Conservation (phyloP, 1,140 invertebrate genomes). For the Drosophila parvula region DNA sequence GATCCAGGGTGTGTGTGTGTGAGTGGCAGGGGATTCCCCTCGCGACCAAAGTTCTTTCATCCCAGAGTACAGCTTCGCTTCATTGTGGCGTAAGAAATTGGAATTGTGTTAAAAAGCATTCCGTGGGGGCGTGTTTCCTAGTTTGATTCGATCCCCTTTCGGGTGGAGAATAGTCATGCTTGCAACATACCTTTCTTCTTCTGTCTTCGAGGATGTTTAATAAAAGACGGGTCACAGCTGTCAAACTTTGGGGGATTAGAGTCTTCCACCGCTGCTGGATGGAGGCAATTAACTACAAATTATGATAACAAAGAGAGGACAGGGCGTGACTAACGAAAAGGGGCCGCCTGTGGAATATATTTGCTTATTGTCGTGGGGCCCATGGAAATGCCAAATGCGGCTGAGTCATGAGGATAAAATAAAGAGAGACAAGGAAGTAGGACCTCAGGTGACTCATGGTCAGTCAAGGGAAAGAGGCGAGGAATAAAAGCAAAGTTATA, state of each 20-base stretch:
- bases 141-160: slow-evolving; percentile 46
- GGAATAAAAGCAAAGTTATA: neutral
- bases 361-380: slow-evolving; percentile 12
- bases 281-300: slow-evolving; percentile 69
- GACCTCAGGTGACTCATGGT: slow-evolving; percentile 40
- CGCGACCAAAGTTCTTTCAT: slow-evolving; percentile 31
- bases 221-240: slow-evolving; percentile 57
- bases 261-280: neutral
- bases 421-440: slow-evolving; percentile 19
- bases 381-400: slow-evolving; percentile 35
- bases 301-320: slow-evolving; percentile 50
- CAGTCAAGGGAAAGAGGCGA: neutral
- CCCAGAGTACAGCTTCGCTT: slow-evolving; percentile 52
- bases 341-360: slow-evolving; percentile 24
- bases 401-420: slow-evolving; percentile 35
- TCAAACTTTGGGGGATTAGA: slow-evolving; percentile 40
- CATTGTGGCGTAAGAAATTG: slow-evolving; percentile 48
- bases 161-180: slow-evolving; percentile 2
- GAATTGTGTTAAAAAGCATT: slow-evolving; percentile 71
- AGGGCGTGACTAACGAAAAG: slow-evolving; percentile 32
- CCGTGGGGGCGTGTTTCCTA: slow-evolving; percentile 40
- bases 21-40: slow-evolving; percentile 21
- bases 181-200: slow-evolving; percentile 25
- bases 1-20: neutral
- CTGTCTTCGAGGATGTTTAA: slow-evolving; percentile 48